These are phyloP conservation scores for Holothuria glaberrima DNA, from an alignment of 35 echinoderm and acorn worm genomes.

Conservation along the genomic window DNA sequence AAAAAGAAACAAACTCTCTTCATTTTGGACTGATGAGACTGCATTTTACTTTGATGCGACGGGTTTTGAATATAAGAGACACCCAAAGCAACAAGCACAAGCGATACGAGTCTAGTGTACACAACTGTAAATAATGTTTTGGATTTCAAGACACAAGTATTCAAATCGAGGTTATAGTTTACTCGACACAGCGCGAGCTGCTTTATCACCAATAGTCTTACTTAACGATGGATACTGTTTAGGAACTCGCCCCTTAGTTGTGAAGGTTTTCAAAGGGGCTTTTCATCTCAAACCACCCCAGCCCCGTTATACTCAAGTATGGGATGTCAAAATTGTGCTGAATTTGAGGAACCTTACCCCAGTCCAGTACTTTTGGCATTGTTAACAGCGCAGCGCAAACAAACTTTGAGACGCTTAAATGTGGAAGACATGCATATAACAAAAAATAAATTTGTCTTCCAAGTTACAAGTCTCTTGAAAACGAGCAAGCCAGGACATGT, in stretches of 20 bases:
- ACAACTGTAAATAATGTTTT: background rate
- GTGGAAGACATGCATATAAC: background rate
- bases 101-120: background rate
- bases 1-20: too few species aligned
- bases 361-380: background rate
- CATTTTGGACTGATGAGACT: too few species aligned
- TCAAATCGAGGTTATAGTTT: background rate
- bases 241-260: conserved; percentile 34
- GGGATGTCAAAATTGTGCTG: background rate
- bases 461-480: background rate
- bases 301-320: too few species aligned
- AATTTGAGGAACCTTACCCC: conserved; percentile 5
- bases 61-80: too few species aligned
- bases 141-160: conserved; percentile 23
- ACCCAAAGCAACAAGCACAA: too few species aligned
- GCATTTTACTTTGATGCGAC: too few species aligned
- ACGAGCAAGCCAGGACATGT: too few species aligned
- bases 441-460: background rate
- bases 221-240: conserved; percentile 4
- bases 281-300: conserved; percentile 36
- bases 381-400: too few species aligned
- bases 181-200: conserved; percentile 43
- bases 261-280: conserved; percentile 42
- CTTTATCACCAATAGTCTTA: conserved; percentile 22
- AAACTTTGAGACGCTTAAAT: background rate